Base-by-base conservation (phyloP, 2,888 invertebrate species). In the Dyspetes luteomarginatus region DNA sequence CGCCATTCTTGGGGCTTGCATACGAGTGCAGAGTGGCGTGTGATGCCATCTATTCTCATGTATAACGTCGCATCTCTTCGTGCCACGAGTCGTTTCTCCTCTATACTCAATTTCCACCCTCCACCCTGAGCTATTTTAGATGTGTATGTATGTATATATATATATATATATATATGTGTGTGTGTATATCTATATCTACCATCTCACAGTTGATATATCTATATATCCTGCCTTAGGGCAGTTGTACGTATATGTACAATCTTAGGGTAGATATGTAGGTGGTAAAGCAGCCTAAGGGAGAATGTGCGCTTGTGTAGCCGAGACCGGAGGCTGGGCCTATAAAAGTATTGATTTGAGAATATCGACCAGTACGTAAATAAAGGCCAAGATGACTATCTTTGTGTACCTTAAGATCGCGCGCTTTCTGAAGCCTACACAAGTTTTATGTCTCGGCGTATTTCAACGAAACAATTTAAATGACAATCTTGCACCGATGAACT, bases 331-430 rank as follows among this genome's bases (percentile, higher is more conserved):
- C 82, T 86, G 81, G 58, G 80, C 81, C 82, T 80, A 81, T 78
- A 71, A 78, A 78, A 81, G 84, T 89, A 89, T 89, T 81, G 89
- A 90, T 89, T 87, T 78, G 81, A 84, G 79, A 72, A 78, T 87
- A 90, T 89, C 86, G 89, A 90, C 87, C 84, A 84, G 43, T 78
- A 85, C 74, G 82, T 77, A 87, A 88, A 88, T 87, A 88, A 88
- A 86, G 83, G 81, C 69, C 74, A 85, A 88, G 82, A 84, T 84
- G 67, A 85, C 77, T 85, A 84, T 85, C 84, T 84, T 73, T 26
- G 45, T 28, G 48, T 58, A 4, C 43, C 56, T 28, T 15, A 56
- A 65, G 43, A 58, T 28, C 43, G 48, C 24, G 24, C 24, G 7
- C 7, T 36, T 7, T 36, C 9, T 12, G 36, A 36, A 36, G 36